Base-by-base conservation (phyloP, 2,888 invertebrate genomes). In the Pilophorus perplexus region DNA sequence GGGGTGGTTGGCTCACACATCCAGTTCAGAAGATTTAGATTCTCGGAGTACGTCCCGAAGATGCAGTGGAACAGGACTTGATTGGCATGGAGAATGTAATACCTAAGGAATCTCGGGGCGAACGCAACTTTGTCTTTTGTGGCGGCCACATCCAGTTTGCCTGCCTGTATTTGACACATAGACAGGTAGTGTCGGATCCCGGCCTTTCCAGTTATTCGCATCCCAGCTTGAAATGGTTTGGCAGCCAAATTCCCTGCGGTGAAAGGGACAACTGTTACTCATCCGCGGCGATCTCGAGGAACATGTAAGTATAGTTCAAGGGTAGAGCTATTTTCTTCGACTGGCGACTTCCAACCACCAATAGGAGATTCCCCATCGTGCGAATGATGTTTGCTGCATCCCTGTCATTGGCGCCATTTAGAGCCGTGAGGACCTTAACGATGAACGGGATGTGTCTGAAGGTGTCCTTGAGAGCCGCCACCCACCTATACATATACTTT, bases 61-160 rank as follows among this genome's bases (percentile, higher is more conserved):
- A 22, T 10, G 25, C 48, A 50, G n/a, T 50, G 48, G 5, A 50
- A 25, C 10, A 50, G n/a, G n/a, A 50, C 5, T n/a, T 50, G 22
- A n/a, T 12, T 5, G 1, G 25, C 25, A 8, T 50, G 2, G 1
- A 25, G 48, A 12, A 50, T 10, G 25, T 12, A 23, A 5, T 50
- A 50, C 33, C 33, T 8, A 6, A 33, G 12, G 33, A 33, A 12
- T 33, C 33, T n/a, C n/a, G n/a, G n/a, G n/a, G n/a, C n/a, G n/a
- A n/a, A 14, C 18, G 16, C 12, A 18, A 1, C 18, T n/a, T n/a
- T n/a, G n/a, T n/a, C n/a, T n/a, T n/a, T n/a, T n/a, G n/a, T n/a
- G n/a, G n/a, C n/a, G n/a, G n/a, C n/a, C n/a, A n/a, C n/a, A n/a
- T n/a, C n/a, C n/a, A n/a, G n/a, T n/a, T n/a, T n/a, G n/a, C n/a